A percentile compares a stretch with the other conserved stretches of the same genome.
These are phyloP conservation scores for Mormyrops attenuatus DNA, from an alignment of 2,797 vertebrate species.

Conservation along the genomic window DNA sequence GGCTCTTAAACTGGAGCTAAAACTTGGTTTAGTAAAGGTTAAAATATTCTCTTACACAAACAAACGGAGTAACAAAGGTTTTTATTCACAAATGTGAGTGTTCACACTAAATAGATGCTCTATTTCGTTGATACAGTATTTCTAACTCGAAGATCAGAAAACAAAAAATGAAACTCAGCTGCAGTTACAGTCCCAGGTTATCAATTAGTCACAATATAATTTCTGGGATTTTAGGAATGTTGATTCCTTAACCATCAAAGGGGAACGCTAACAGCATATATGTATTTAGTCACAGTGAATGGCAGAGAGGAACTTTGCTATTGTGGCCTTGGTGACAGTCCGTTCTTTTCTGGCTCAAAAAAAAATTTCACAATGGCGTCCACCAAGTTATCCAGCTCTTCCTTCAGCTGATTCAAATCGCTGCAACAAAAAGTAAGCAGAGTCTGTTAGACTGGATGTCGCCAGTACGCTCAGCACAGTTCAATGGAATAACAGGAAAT, in stretches of 20 bases:
- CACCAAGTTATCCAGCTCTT: constrained; percentile 78
- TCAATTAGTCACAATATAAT: not conserved
- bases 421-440: constrained; percentile 52
- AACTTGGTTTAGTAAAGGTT: not conserved
- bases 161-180: not conserved
- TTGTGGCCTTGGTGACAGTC: constrained; percentile 68
- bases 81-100: not conserved
- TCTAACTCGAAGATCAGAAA: not conserved
- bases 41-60: not conserved
- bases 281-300: not conserved
- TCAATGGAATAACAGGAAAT: not conserved
- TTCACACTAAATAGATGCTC: not conserved
- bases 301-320: constrained; percentile 29
- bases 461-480: not conserved
- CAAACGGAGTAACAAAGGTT: not conserved
- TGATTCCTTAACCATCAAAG: not conserved
- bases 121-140: not conserved
- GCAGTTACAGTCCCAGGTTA: not conserved
- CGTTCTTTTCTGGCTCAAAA: constrained; percentile 88
- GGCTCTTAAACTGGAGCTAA: not conserved
- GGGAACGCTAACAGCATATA: not conserved
- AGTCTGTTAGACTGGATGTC: not conserved
- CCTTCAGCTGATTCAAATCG: constrained; percentile 76
- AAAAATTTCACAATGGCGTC: constrained; percentile 81
- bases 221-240: not conserved